These are phyloP conservation scores for Cottus gobio DNA, from an alignment of 2,113 vertebrate species.

Conservation along the genomic window DNA sequence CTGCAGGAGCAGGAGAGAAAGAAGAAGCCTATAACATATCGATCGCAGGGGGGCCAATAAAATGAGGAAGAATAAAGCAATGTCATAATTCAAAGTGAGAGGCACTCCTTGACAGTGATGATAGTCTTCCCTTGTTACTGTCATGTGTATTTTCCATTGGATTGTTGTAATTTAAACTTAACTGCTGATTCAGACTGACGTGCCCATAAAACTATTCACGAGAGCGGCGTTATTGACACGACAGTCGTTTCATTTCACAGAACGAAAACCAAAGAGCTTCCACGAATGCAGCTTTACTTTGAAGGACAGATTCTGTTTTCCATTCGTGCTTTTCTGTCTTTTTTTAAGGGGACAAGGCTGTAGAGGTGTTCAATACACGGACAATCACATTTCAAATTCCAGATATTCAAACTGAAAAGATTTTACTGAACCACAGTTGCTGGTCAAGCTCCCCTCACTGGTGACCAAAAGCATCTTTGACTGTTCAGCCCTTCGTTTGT, in stretches of 20 bases:
- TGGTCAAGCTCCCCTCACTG: background rate
- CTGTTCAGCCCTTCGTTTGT: background rate
- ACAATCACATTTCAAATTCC: background rate
- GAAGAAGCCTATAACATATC: background rate
- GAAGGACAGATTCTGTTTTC: background rate
- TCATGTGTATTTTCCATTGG: constrained; percentile 9
- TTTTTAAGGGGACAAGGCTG: background rate
- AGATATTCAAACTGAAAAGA: background rate
- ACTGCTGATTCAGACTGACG: constrained; percentile 12
- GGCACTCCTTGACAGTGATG: constrained; percentile 4
- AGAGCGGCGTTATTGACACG: background rate
- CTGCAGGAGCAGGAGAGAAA: constrained; percentile 73
- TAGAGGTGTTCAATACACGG: background rate
- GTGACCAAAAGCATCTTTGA: background rate
- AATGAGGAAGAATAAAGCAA: background rate
- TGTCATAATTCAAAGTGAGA: background rate
- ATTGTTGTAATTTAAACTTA: constrained; percentile 25
- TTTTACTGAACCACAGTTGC: background rate
- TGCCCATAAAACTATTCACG: background rate
- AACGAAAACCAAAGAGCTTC: background rate
- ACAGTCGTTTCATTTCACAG: background rate
- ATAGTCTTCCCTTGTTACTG: background rate
- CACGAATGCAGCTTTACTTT: background rate
- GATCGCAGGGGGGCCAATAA: background rate
- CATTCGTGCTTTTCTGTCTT: background rate